phyloP scores from a whole-genome alignment of 2,888 invertebrate species.

The Cosmopolites sordidus region DNA sequence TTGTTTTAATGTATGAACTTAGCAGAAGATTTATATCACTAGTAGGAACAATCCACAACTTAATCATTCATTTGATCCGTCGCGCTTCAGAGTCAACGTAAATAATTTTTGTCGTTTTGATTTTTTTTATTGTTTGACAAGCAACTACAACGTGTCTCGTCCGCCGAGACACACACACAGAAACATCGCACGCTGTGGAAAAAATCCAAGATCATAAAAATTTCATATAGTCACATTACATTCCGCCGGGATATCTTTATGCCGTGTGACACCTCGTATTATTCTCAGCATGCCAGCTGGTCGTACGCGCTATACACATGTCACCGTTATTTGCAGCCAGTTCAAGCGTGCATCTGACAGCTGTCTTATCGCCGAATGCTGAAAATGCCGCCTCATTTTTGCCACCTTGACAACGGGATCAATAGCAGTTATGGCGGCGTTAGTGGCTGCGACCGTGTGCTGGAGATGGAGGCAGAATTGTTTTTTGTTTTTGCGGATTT shows the following conservation, averaged over 20 bases:
- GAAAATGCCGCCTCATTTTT: conserved; percentile 41
- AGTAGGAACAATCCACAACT: too few relatives aligned
- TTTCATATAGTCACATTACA: conserved; percentile 46
- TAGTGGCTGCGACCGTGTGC: too few relatives aligned
- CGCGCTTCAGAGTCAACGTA: too few relatives aligned
- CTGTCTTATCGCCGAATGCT: conserved; percentile 48
- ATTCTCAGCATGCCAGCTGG: conserved; percentile 42
- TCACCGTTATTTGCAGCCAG: conserved; percentile 50
- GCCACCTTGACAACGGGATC: conserved; percentile 36
- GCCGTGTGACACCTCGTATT: conserved; percentile 48
- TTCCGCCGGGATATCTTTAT: conserved; percentile 45
- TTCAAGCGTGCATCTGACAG: conserved; percentile 47
- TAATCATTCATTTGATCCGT: too few relatives aligned
- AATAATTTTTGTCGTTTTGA: too few relatives aligned
- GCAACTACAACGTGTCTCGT: background rate
- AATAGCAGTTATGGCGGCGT: conserved; percentile 28
- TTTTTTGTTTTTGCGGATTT: too few relatives aligned
- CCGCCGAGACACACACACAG: conserved; percentile 13
- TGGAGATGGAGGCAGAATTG: too few relatives aligned
- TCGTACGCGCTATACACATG: conserved; percentile 42
- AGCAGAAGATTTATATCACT: too few relatives aligned
- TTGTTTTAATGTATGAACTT: too few relatives aligned
- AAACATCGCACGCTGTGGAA: conserved; percentile 18
- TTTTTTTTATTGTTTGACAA: background rate
- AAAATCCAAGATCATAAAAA: conserved; percentile 44